Conservation (phyloP, 2,888 invertebrate species). For the Chaitophorus viminalis region DNA sequence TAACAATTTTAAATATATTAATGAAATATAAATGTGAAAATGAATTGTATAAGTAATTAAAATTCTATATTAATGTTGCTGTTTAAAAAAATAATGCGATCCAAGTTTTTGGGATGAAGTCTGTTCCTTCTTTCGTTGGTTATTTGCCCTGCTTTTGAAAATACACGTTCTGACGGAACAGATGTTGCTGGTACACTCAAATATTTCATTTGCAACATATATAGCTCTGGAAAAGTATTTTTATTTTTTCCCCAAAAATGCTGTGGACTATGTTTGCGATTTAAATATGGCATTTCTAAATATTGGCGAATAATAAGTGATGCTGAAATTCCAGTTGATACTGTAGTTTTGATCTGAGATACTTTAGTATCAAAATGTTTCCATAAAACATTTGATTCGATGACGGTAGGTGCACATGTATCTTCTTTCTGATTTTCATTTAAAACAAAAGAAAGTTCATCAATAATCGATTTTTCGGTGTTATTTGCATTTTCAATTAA, state of each 20-base stretch:
- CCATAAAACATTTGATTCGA: neutral
- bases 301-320: neutral
- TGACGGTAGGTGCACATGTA: neutral
- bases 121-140: slow-evolving; percentile 23
- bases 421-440: neutral
- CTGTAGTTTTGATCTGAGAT: neutral
- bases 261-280: neutral
- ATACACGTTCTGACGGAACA: too few species aligned
- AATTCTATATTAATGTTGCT: too few species aligned
- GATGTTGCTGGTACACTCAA: too few species aligned
- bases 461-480: slow-evolving; percentile 32
- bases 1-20: too few species aligned
- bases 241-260: slow-evolving; percentile 16
- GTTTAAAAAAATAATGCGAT: slow-evolving; percentile 16
- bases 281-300: slow-evolving; percentile 18
- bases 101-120: slow-evolving; percentile 33
- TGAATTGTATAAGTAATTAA: too few species aligned
- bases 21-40: too few species aligned
- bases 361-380: neutral
- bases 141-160: too few species aligned
- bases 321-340: neutral
- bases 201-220: slow-evolving; percentile 26
- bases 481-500: slow-evolving; percentile 52
- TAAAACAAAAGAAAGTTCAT: neutral
- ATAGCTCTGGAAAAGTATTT: slow-evolving; percentile 28